Percentiles rank a stretch among this genome's conserved stretches.
Conservation (phyloP, 1,140 invertebrate genomes). For the Sinella curviseta region DNA sequence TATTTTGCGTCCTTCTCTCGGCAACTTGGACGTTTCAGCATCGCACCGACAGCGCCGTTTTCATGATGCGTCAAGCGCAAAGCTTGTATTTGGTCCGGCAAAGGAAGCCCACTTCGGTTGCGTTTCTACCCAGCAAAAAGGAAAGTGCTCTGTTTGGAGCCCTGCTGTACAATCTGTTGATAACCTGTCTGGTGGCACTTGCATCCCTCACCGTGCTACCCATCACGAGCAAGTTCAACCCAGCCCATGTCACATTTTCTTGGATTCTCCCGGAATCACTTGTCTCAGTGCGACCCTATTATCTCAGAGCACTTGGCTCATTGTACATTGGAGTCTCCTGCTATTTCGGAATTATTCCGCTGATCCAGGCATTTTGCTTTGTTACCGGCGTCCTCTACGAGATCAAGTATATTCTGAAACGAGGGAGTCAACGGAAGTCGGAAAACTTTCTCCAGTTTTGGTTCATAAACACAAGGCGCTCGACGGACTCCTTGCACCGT, state of each 20-base stretch:
- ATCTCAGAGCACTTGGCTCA: background rate
- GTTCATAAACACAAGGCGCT: too few species aligned
- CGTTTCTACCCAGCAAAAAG: background rate
- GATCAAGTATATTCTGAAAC: background rate
- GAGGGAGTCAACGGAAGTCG: too few species aligned
- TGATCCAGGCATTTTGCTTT: background rate
- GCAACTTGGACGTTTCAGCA: too few species aligned
- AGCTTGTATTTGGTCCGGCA: too few species aligned
- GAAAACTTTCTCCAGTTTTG: too few species aligned
- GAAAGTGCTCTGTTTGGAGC: background rate
- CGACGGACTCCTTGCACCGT: background rate
- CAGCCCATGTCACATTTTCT: background rate
- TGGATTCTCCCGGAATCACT: background rate
- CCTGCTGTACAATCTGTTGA: background rate
- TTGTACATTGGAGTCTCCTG: background rate
- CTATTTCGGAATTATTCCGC: background rate
- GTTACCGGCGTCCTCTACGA: background rate
- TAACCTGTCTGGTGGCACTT: background rate
- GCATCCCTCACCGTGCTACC: background rate
- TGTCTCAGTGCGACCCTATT: background rate
- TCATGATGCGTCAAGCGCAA: too few species aligned
- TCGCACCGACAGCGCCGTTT: too few species aligned
- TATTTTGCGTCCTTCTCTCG: too few species aligned
- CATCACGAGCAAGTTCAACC: background rate
- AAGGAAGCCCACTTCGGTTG: too few species aligned